Evolutionary conservation across 2,888 invertebrate genomes (phyloP), one percentile per base, ranked within the genome.

Genomic region (Theodoxus fluviatilis): DNA sequence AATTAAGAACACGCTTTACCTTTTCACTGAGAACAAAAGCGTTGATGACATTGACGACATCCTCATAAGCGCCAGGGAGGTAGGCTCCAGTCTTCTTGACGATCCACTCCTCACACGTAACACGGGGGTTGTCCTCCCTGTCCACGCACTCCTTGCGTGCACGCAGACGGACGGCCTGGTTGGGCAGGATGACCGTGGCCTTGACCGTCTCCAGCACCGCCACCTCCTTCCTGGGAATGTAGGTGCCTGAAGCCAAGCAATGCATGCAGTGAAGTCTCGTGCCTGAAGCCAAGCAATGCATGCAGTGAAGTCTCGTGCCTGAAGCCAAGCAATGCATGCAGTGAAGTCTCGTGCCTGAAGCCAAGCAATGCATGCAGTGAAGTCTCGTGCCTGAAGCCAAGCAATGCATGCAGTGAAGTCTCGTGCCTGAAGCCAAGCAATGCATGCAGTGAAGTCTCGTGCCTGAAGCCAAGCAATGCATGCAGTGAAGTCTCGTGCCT

Each of bases 21-120:
- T 88, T 88, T 71, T 89, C 89, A 18, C 88, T 89, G 49, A 89
- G 83, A 12, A 89, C 87, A 76, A 85, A 85, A 4, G 89, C 89
- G 74, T 87, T 81, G 12, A 88, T 88, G 49, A 88, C 78, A 72
- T 85, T 84, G 2, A 89, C 85, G 4, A 89, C 86, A 76, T 89
- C 87, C 75, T 89, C 89, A 78, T 88, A 87, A 2, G 87, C 89
- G 9, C 87, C 88, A 25, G 89, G 89, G 38, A 89, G 78, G 75
- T 89, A 89, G 7, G 89, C 88, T 25, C 89, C 89, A 3, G 80
- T 82, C 74, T 87, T 86, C 74, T 86, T 86, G 1, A 88, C 86
- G 25, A 89, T 79, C 89, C 89, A 89, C 77, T 89, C 88, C 77
- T 89, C 89, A 2, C 89, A 79, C 25, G 81, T 80, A 15, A 81